Conservation (phyloP, 2,797 vertebrate species). For the Cyclura pinguis region DNA sequence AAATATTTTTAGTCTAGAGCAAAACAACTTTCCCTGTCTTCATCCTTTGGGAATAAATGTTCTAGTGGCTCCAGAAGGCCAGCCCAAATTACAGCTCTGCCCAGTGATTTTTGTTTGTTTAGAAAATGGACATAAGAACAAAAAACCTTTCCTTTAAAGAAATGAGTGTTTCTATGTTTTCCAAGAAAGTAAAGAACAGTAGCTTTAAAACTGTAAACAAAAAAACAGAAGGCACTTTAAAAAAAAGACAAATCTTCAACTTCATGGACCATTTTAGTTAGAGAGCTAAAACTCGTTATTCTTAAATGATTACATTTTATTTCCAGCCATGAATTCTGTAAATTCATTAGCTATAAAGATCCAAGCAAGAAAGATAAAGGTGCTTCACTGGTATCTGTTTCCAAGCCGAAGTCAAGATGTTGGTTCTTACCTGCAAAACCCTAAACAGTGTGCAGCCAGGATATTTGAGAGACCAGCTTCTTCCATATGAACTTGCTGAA, state of each 20-base stretch:
- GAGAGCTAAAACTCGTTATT: neutral
- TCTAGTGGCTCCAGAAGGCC: neutral
- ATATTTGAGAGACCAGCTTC: neutral
- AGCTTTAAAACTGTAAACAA: neutral
- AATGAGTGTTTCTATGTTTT: neutral
- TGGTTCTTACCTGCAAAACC: neutral
- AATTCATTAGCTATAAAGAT: neutral
- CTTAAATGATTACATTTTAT: neutral
- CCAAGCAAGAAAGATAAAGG: neutral
- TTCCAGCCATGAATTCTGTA: neutral
- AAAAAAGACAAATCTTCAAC: neutral
- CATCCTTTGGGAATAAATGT: neutral
- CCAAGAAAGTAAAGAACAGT: neutral
- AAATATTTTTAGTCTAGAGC: neutral
- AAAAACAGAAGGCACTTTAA: neutral
- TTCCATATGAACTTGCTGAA: neutral
- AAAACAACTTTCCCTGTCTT: neutral
- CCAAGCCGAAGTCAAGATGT: neutral
- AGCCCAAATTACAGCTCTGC: neutral
- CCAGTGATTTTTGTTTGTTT: neutral
- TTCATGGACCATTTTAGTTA: neutral
- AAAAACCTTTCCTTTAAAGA: constrained; percentile 8
- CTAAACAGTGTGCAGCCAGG: neutral
- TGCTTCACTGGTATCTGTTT: neutral
- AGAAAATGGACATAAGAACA: neutral